Percentiles rank a stretch among this genome's conserved stretches.
Conservation (phyloP, 1,140 invertebrate genomes). For the Oedothorax gibbosus region DNA sequence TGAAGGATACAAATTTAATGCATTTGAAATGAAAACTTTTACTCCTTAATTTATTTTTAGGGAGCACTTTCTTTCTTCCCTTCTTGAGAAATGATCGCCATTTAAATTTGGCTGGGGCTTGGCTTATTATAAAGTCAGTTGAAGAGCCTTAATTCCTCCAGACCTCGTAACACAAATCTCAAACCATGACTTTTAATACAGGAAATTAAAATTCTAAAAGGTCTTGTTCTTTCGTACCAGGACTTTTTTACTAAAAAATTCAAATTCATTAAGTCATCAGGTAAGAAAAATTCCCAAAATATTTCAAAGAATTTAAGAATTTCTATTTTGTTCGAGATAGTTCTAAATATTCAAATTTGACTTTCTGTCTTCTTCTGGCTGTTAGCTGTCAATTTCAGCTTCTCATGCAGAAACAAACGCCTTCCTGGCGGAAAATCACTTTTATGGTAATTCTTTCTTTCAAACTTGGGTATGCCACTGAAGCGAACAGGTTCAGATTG, state of each 20-base stretch:
- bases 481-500: not conserved
- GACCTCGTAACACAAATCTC: conserved; percentile 14
- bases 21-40: conserved; percentile 25
- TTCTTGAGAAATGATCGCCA: conserved; percentile 27
- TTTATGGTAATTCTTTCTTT: conserved; percentile 43
- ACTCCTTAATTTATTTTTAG: conserved; percentile 18
- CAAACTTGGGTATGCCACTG: conserved; percentile 12
- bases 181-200: conserved; percentile 10
- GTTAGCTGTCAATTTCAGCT: conserved; percentile 54
- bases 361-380: conserved; percentile 27
- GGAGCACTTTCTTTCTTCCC: conserved; percentile 10
- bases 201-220: conserved; percentile 49
- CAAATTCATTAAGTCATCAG: conserved; percentile 49
- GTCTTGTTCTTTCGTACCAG: not conserved
- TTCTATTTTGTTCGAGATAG: not conserved
- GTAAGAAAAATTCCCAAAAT: conserved; percentile 28
- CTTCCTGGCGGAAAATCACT: conserved; percentile 47
- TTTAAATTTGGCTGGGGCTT: conserved; percentile 24
- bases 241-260: not conserved
- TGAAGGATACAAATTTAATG: not conserved
- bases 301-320: conserved; percentile 42
- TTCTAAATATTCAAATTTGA: conserved; percentile 46
- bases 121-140: conserved; percentile 31
- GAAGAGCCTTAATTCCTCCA: conserved; percentile 22
- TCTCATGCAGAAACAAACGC: conserved; percentile 53